phyloP scores from a whole-genome alignment of 2,888 invertebrate genomes.

The Acrocera orbiculus region DNA sequence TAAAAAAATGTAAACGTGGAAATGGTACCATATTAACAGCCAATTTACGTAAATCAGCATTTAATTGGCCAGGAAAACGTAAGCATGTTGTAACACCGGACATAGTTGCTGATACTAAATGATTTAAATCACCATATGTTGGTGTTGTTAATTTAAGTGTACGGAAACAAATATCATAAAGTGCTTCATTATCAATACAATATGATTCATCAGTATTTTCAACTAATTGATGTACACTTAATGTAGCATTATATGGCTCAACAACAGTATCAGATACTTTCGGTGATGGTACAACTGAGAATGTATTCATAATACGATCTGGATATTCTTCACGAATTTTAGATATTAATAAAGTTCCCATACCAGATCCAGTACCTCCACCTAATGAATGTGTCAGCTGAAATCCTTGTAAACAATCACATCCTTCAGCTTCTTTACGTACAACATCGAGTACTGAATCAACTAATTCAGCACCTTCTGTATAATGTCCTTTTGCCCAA shows the following conservation, averaged over 20 bases:
- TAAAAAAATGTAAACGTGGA: constrained; percentile 89
- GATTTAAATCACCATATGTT: constrained; percentile 85
- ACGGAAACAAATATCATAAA: constrained; percentile 84
- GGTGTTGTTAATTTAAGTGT: constrained; percentile 76
- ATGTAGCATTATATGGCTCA: constrained; percentile 80
- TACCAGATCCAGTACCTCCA: constrained; percentile 76
- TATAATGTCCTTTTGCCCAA: constrained; percentile 87
- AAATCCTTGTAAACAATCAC: constrained; percentile 82
- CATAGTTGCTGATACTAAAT: constrained; percentile 75
- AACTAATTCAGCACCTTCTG: constrained; percentile 75
- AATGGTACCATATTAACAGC: constrained; percentile 97
- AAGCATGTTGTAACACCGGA: constrained; percentile 75
- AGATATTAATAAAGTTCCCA: constrained; percentile 73
- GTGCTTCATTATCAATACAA: constrained; percentile 84
- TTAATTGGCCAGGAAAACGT: constrained; percentile 83
- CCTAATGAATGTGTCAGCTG: constrained; percentile 69
- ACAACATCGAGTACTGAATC: constrained; percentile 75
- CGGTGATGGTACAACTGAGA: constrained; percentile 68
- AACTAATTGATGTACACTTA: constrained; percentile 74
- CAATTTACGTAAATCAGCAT: constrained; percentile 79
- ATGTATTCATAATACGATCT: constrained; percentile 72
- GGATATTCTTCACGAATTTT: constrained; percentile 83
- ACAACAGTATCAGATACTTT: constrained; percentile 46
- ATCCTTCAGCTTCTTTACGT: constrained; percentile 71
- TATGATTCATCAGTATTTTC: constrained; percentile 84